These are phyloP conservation scores for Scyliorhinus canicula DNA, from an alignment of 2,797 vertebrate genomes.

Conservation along the genomic window DNA sequence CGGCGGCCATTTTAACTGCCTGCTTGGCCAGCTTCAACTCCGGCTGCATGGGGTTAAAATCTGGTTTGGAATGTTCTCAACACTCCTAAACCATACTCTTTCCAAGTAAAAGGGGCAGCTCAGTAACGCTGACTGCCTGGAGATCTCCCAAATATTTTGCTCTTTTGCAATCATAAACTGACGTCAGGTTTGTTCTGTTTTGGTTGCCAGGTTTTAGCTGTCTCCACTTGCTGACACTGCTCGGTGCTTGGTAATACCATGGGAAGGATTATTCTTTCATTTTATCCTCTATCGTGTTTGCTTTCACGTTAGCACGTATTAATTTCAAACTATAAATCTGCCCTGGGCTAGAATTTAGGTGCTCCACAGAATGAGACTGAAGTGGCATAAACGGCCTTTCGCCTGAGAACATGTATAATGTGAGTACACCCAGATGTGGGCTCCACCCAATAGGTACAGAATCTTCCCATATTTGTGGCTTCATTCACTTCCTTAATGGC, in stretches of 20 bases:
- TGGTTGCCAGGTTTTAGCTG: not conserved
- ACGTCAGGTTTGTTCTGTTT: not conserved
- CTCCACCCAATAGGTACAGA: not conserved
- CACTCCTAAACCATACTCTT: no score
- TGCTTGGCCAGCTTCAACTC: no score
- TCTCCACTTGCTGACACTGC: not conserved
- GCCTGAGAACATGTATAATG: not conserved
- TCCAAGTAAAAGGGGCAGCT: not conserved
- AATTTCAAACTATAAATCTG: not conserved
- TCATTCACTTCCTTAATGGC: not conserved
- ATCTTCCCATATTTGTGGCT: not conserved
- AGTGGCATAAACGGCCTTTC: not conserved
- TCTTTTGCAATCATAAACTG: not conserved
- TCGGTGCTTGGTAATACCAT: not conserved
- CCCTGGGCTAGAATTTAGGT: not conserved
- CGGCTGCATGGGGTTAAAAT: not conserved
- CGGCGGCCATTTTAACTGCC: not conserved
- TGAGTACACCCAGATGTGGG: not conserved
- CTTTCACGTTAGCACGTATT: not conserved
- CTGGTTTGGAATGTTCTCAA: not conserved
- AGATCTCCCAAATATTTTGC: not conserved
- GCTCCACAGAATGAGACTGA: not conserved
- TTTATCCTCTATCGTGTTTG: not conserved
- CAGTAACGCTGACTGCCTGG: not conserved
- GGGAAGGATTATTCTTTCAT: not conserved